phyloP scores from a whole-genome alignment of 2,113 vertebrate genomes.

The Cyphomyrus plagiostoma region DNA sequence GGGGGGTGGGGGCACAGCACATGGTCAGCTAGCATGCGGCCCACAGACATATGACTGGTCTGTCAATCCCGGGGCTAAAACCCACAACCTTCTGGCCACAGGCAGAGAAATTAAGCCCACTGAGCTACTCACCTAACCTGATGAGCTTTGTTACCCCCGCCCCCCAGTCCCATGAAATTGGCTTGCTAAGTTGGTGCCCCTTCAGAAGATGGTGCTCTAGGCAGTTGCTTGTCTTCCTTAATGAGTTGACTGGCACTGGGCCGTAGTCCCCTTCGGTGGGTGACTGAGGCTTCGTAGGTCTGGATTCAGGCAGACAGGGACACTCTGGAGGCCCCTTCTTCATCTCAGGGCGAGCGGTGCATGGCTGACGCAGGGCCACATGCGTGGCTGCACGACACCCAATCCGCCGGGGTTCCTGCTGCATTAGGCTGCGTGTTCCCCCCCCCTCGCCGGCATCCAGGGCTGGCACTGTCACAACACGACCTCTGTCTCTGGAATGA shows the following conservation, averaged over 20 bases:
- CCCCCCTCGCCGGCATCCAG: slow-evolving; percentile 43
- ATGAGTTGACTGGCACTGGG: background rate
- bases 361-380: background rate
- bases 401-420: slow-evolving; percentile 48
- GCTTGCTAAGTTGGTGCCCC: background rate
- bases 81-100: too few species aligned
- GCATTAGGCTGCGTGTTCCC: slow-evolving; percentile 49
- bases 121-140: too few species aligned
- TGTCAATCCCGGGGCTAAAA: too few species aligned
- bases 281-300: background rate
- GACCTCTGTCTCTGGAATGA: slow-evolving; percentile 57
- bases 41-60: too few species aligned
- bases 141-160: background rate
- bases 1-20: too few species aligned
- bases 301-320: background rate
- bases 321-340: background rate
- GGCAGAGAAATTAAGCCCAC: too few species aligned
- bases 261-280: background rate
- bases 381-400: slow-evolving; percentile 56
- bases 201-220: background rate
- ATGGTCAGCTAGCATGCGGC: too few species aligned
- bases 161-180: background rate
- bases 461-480: slow-evolving; percentile 65
- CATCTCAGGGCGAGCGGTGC: background rate
- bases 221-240: background rate